phyloP scores from a whole-genome alignment of 2,113 vertebrate genomes.

The Amia ocellicauda region DNA sequence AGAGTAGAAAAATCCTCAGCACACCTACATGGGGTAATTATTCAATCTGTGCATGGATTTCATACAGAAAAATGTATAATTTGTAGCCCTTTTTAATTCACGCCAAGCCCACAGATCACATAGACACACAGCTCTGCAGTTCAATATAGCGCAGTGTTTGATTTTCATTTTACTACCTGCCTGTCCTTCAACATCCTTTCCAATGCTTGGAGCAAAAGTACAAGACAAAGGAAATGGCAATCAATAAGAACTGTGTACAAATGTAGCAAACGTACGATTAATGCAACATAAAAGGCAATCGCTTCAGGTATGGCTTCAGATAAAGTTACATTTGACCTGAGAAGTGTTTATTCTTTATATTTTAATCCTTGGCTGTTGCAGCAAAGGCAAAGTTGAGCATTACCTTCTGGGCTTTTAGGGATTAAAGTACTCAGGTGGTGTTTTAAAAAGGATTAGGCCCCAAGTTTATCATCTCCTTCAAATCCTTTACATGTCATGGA shows the following conservation, averaged over 20 bases:
- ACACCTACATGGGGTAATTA: too few species aligned
- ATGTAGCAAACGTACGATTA: background rate
- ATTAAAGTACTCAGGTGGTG: slow-evolving; percentile 29
- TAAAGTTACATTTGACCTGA: background rate
- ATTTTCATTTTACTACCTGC: background rate
- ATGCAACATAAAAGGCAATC: background rate
- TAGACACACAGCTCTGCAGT: too few species aligned
- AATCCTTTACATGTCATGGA: slow-evolving; percentile 12
- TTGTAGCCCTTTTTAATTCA: background rate
- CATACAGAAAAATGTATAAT: background rate
- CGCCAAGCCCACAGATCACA: too few species aligned
- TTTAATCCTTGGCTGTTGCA: background rate
- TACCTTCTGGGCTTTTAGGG: slow-evolving; percentile 24
- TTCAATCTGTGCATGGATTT: too few species aligned
- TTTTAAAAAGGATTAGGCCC: slow-evolving; percentile 36
- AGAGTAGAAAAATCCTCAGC: too few species aligned
- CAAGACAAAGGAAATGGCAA: background rate
- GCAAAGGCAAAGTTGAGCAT: slow-evolving; percentile 1
- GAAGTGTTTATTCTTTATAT: background rate
- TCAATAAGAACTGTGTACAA: background rate
- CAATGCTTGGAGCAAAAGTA: too few species aligned
- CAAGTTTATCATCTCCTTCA: slow-evolving; percentile 24
- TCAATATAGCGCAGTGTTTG: background rate
- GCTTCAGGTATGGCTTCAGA: background rate
- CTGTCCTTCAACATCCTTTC: background rate